phyloP scores from a whole-genome alignment of 2,888 invertebrate genomes.

The Dichetophora obliterata region DNA sequence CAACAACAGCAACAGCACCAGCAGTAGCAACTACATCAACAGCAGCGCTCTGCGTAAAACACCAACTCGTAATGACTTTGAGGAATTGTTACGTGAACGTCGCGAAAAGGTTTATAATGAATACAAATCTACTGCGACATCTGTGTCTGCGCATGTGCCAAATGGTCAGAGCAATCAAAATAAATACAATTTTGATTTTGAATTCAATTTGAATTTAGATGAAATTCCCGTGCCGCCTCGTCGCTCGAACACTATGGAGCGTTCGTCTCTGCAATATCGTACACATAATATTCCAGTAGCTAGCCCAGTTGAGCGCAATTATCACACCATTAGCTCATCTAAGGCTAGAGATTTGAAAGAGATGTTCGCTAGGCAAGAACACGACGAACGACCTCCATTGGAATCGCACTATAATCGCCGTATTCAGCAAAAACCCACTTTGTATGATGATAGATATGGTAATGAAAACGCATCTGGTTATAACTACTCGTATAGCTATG shows the following conservation, averaged over 20 bases:
- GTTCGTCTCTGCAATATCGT: constrained; percentile 53
- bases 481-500: constrained; percentile 53
- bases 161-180: constrained; percentile 43
- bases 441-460: constrained; percentile 48
- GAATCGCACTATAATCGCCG: constrained; percentile 51
- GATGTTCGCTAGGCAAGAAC: constrained; percentile 16
- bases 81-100: constrained; percentile 68
- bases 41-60: constrained; percentile 55
- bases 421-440: constrained; percentile 35
- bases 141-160: constrained; percentile 39
- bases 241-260: constrained; percentile 53
- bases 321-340: constrained; percentile 66
- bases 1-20: constrained; percentile 43
- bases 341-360: constrained; percentile 49
- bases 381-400: constrained; percentile 50
- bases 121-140: constrained; percentile 49
- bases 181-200: constrained; percentile 64
- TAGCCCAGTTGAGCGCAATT: constrained; percentile 64
- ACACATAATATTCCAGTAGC: constrained; percentile 60
- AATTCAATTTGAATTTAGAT: constrained; percentile 62
- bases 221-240: constrained; percentile 47
- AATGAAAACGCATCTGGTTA: constrained; percentile 57
- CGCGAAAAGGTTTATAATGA: constrained; percentile 68
- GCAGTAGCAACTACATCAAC: constrained; percentile 39
- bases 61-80: constrained; percentile 68